Evolutionary conservation across 2,888 invertebrate species (phyloP).

Genomic region (Campoplex nolae): DNA sequence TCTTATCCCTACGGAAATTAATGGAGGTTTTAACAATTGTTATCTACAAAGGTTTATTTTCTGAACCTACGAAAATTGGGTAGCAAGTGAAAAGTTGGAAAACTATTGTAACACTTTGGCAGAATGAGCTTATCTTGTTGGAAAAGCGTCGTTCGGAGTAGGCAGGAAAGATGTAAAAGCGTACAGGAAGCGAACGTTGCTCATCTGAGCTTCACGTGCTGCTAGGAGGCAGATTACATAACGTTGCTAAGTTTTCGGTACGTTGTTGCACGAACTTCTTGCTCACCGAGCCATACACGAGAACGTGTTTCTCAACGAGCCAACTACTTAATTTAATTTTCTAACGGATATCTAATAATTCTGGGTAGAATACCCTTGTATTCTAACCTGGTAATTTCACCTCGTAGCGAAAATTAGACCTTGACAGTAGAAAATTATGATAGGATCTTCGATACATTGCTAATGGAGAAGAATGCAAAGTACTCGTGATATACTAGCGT

Average conservation of each 20-base stretch:
- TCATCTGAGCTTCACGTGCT: slow-evolving; percentile 60
- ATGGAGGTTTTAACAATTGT: background rate
- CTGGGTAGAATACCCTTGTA: slow-evolving; percentile 16
- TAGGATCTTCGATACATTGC: slow-evolving; percentile 46
- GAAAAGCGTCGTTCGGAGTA: slow-evolving; percentile 27
- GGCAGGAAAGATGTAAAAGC: slow-evolving; percentile 52
- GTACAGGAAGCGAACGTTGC: slow-evolving; percentile 53
- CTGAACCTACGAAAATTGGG: background rate
- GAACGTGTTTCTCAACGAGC: slow-evolving; percentile 64
- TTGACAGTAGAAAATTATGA: slow-evolving; percentile 45
- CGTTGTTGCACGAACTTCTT: slow-evolving; percentile 59
- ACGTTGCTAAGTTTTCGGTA: slow-evolving; percentile 59
- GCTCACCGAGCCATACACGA: slow-evolving; percentile 48
- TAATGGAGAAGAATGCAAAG: slow-evolving; percentile 13
- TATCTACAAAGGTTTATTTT: background rate
- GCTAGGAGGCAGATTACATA: slow-evolving; percentile 43
- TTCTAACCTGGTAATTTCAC: slow-evolving; percentile 22
- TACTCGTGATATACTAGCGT: background rate
- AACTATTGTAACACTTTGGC: slow-evolving; percentile 48
- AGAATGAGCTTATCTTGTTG: slow-evolving; percentile 43
- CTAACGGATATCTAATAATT: slow-evolving; percentile 62
- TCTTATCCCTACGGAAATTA: background rate
- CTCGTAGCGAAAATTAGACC: slow-evolving; percentile 20
- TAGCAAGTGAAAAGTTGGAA: slow-evolving; percentile 39
- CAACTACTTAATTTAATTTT: slow-evolving; percentile 64